These are phyloP conservation scores for Hafferia zeledoni DNA, from an alignment of 2,797 vertebrate species.

Conservation along the genomic window DNA sequence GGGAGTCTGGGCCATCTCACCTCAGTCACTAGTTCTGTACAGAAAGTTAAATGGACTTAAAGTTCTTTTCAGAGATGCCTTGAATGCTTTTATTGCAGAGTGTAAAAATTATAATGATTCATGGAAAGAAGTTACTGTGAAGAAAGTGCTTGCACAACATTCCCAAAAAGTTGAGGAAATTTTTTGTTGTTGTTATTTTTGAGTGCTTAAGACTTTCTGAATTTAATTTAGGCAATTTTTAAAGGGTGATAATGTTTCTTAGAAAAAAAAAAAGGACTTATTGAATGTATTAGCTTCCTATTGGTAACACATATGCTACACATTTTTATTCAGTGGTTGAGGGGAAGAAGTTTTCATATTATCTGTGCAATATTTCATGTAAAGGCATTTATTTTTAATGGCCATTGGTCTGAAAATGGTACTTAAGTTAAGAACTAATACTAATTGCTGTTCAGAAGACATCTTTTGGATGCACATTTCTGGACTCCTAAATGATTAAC, in stretches of 20 bases:
- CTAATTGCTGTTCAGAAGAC: neutral
- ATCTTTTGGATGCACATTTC: neutral
- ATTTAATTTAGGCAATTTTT: neutral
- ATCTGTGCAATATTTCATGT: neutral
- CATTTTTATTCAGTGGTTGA: neutral
- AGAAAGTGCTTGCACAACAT: neutral
- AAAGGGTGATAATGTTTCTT: neutral
- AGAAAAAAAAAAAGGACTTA: neutral
- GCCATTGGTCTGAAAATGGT: neutral
- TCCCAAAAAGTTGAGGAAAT: neutral
- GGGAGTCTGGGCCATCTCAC: fast-evolving
- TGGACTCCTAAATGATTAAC: neutral
- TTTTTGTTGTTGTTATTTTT: neutral
- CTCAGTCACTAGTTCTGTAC: neutral
- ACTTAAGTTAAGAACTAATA: neutral
- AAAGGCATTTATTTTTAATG: neutral
- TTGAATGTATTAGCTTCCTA: neutral
- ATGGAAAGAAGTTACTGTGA: neutral
- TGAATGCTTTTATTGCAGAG: neutral
- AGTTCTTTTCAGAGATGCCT: neutral
- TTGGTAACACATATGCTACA: neutral
- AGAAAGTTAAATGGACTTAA: neutral
- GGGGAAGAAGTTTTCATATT: neutral
- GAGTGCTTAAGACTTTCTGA: neutral
- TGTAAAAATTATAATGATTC: neutral